Percentiles rank a stretch among this genome's conserved stretches.
These are phyloP conservation scores for Exocentrus adspersus DNA, from an alignment of 2,888 invertebrate species.

Conservation along the genomic window DNA sequence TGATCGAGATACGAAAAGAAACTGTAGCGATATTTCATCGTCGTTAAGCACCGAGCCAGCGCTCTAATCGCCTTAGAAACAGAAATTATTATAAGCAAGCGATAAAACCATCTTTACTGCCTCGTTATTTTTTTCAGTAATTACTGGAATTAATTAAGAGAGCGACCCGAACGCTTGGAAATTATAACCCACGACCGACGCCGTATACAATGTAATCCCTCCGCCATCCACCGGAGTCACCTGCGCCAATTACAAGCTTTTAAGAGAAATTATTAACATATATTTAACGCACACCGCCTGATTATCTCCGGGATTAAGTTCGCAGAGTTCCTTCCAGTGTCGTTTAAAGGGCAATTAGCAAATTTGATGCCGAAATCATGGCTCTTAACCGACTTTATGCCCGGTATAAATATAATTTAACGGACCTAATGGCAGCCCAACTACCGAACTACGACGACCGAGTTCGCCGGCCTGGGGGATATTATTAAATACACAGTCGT, in stretches of 20 bases:
- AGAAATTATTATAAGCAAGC: slow-evolving; percentile 31
- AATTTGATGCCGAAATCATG: slow-evolving; percentile 33
- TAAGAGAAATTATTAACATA: slow-evolving; percentile 37
- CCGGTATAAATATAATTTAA: slow-evolving; percentile 37
- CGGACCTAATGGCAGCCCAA: slow-evolving; percentile 29
- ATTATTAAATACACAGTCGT: slow-evolving; percentile 3
- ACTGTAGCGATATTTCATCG: neutral
- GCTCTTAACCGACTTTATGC: slow-evolving; percentile 29
- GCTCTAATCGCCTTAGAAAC: neutral
- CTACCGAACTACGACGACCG: slow-evolving; percentile 19
- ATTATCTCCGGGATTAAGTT: slow-evolving; percentile 37
- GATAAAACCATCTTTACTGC: slow-evolving; percentile 34
- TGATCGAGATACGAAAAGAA: too few species aligned
- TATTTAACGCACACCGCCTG: slow-evolving; percentile 35
- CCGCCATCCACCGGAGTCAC: slow-evolving; percentile 33
- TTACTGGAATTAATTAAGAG: slow-evolving; percentile 33
- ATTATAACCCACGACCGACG: slow-evolving; percentile 28
- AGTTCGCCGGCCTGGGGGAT: slow-evolving; percentile 27
- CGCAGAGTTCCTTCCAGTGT: slow-evolving; percentile 31
- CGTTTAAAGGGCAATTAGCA: slow-evolving; percentile 38
- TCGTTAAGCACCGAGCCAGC: neutral
- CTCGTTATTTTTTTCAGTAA: slow-evolving; percentile 33
- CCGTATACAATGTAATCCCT: slow-evolving; percentile 20
- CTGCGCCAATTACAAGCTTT: slow-evolving; percentile 40
- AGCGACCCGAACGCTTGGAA: slow-evolving; percentile 18